Evolutionary conservation across 2,113 vertebrate species (phyloP), one percentile per base, ranked within the genome.

Genomic region (Geothlypis trichas): DNA sequence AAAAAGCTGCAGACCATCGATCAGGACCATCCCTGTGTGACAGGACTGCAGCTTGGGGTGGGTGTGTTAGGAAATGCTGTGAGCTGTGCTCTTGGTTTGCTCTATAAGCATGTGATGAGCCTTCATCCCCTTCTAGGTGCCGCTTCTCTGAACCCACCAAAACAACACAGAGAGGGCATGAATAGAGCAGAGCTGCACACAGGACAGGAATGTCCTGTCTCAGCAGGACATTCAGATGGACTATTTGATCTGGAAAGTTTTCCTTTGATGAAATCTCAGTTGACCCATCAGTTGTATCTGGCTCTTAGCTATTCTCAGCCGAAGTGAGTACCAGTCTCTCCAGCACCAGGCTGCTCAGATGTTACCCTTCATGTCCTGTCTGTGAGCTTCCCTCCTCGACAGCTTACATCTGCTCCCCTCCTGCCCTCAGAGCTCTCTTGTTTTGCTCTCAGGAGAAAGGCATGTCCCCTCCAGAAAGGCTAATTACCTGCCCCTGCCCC

Each of bases 371-470:
- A 0, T 54, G 63, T 47, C 55, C 84, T 75, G 49, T 35, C 80
- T 94, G 83, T 0, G 0, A 88, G 65, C 21, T 78, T 94, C 69
- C 52, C 39, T 89, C 72, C 57, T 71, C 31, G n/a, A 69, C 17
- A n/a, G 47, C 52, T 93, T 72, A 86, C 92, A 93, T 96, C 85
- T 96, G 93, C 86, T 94, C 27, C 66, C 61, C 86, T 94, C 37
- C 73, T 28, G 8, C 81, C 90, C 73, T 90, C 79, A 33, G 61
- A 41, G 33, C 46, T 78, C 78, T 76, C 68, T 78, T 76, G 31
- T 84, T 93, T 84, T 92, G 65, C 61, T 96, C 90, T 93, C 80
- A 75, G 86, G 80, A 88, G 91, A 96, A 89, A 92, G 80, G 79
- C 86, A 94, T 82, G 69, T 92, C 76, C 79, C 61, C 80, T 87